Evolutionary conservation across 2,888 invertebrate genomes (phyloP).

Genomic region (Nemotelus pantherinus): DNA sequence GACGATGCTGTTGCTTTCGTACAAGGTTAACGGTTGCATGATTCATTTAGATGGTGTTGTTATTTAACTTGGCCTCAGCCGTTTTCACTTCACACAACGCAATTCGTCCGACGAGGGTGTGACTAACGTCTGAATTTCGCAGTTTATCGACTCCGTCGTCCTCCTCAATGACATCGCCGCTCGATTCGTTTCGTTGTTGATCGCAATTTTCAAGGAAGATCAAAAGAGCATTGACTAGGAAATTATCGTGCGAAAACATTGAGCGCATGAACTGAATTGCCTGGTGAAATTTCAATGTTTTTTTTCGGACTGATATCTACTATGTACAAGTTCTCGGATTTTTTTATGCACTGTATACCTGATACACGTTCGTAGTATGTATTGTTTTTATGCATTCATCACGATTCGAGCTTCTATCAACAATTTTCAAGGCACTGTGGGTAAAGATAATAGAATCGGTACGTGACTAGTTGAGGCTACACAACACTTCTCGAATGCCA

Average conservation of each 20-base stretch:
- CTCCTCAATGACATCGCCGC: slow-evolving; percentile 6
- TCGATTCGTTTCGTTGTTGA: background rate
- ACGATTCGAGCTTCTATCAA: background rate
- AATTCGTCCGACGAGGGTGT: slow-evolving; percentile 1
- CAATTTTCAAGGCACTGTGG: background rate
- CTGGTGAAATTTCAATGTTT: background rate
- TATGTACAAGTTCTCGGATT: background rate
- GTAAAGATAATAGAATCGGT: background rate
- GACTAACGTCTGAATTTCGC: slow-evolving; percentile 2
- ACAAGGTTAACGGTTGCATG: slow-evolving; percentile 19
- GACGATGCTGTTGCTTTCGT: slow-evolving; percentile 14
- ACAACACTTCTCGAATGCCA: background rate
- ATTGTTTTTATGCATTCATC: background rate
- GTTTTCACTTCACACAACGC: background rate
- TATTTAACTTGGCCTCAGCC: background rate
- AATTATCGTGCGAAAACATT: background rate
- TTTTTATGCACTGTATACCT: background rate
- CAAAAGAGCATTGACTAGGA: slow-evolving; percentile 10
- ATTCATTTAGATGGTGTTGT: background rate
- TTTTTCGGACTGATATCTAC: background rate
- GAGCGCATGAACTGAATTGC: background rate
- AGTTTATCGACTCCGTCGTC: background rate
- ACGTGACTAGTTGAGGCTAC: slow-evolving; percentile 22
- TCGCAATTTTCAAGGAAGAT: slow-evolving; percentile 28
- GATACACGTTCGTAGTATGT: background rate